phyloP scores from a whole-genome alignment of 1,140 invertebrate species.

The Thaumatotibia leucotreta region DNA sequence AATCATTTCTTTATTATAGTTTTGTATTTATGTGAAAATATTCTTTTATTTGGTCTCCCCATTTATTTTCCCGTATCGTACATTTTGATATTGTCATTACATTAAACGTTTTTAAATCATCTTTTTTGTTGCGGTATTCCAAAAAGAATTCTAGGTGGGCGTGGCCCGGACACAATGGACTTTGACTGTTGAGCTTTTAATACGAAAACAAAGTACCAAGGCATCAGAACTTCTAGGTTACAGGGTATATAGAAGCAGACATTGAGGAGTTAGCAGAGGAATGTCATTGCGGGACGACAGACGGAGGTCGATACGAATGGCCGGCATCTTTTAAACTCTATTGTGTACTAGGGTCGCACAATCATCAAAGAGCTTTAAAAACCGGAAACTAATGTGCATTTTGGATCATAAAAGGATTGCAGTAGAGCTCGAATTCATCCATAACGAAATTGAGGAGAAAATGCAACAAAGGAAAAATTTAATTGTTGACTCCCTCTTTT shows the following conservation, averaged over 20 bases:
- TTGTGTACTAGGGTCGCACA: background rate
- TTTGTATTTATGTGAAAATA: no score
- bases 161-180: background rate
- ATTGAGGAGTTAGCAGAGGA: background rate
- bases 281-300: background rate
- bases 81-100: no score
- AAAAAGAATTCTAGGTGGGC: background rate
- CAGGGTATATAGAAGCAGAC: constrained; percentile 1
- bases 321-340: constrained; percentile 13
- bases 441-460: background rate
- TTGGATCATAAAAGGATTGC: background rate
- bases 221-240: background rate
- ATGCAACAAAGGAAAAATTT: background rate
- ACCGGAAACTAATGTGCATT: background rate
- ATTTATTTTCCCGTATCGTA: no score
- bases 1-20: no score
- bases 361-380: background rate
- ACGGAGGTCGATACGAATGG: background rate
- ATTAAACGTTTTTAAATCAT: background rate
- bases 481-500: background rate
- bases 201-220: constrained; percentile 2
- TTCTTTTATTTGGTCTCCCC: no score
- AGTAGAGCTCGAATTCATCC: background rate
- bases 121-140: background rate
- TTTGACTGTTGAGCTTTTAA: constrained; percentile 5